phyloP scores from a whole-genome alignment of 2,797 vertebrate species.

The Pampus argenteus region DNA sequence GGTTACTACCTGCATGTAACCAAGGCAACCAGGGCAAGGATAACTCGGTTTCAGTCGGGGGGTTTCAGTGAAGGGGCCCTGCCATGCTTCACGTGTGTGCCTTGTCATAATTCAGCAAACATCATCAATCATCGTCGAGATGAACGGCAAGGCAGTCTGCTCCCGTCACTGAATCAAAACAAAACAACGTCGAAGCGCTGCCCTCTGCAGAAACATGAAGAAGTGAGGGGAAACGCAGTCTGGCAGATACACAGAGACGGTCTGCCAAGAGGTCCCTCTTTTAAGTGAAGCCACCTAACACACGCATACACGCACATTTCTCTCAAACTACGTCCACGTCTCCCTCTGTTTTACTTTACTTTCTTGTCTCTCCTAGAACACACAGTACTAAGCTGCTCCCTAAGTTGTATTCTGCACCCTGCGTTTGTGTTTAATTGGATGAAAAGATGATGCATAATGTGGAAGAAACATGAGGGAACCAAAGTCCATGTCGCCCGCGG shows the following conservation, averaged over 20 bases:
- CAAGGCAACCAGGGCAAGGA: conserved; percentile 74
- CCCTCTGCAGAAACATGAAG: conserved; percentile 45
- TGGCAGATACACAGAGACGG: conserved; percentile 42
- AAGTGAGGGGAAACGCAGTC: conserved; percentile 38
- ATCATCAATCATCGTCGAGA: conserved; percentile 68
- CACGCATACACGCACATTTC: conserved; percentile 23
- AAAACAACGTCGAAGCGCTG: conserved; percentile 15
- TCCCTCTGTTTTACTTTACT: conserved; percentile 18
- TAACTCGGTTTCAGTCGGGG: conserved; percentile 47
- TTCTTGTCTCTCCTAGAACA: conserved; percentile 30
- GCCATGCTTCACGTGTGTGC: conserved; percentile 28
- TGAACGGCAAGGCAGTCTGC: conserved; percentile 36
- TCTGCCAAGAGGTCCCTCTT: conserved; percentile 49
- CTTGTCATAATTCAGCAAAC: conserved; percentile 50
- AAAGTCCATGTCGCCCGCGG: conserved; percentile 74
- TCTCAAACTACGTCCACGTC: neutral
- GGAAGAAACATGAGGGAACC: conserved; percentile 72
- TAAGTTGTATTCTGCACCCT: conserved; percentile 52
- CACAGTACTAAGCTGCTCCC: conserved; percentile 50
- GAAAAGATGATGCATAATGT: conserved; percentile 79
- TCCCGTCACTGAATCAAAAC: conserved; percentile 51
- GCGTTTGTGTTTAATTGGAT: conserved; percentile 82
- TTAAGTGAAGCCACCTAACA: conserved; percentile 40
- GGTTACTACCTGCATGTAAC: conserved; percentile 71
- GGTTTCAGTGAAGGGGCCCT: conserved; percentile 14